phyloP scores from a whole-genome alignment of 2,113 vertebrate genomes.

The Paracanthobrama guichenoti region DNA sequence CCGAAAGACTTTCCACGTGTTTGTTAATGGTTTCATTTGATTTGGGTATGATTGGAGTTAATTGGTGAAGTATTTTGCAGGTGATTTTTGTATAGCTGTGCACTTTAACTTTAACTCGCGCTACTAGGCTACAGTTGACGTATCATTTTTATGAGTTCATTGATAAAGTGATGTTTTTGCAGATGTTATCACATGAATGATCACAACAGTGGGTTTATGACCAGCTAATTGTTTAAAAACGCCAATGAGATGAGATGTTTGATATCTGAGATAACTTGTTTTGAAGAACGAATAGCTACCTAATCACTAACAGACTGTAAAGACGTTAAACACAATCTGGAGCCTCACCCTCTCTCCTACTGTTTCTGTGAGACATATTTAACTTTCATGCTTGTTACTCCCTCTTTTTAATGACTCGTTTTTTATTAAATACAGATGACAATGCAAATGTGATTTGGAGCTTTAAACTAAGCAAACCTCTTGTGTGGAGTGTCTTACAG shows the following conservation, averaged over 20 bases:
- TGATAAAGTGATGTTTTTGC: not conserved
- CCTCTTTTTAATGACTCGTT: slow-evolving; percentile 11
- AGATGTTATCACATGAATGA: not conserved
- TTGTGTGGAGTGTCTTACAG: not conserved
- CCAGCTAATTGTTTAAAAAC: slow-evolving; percentile 7
- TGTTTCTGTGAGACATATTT: slow-evolving; percentile 17
- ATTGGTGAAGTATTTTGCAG: not conserved
- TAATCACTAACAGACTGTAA: slow-evolving; percentile 24
- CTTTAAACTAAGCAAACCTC: not conserved
- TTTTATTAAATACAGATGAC: slow-evolving; percentile 1
- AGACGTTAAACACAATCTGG: slow-evolving; percentile 28
- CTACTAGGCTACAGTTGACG: not conserved
- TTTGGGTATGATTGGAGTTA: not conserved
- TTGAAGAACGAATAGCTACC: not conserved
- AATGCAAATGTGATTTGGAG: not conserved
- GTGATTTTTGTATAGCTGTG: not conserved
- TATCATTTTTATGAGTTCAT: not conserved
- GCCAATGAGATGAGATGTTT: too few relatives aligned
- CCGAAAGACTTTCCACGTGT: not conserved
- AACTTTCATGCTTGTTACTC: slow-evolving; percentile 18
- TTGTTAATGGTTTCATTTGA: not conserved
- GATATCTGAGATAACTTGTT: not conserved
- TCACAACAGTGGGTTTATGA: not conserved
- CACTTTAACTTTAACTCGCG: too few relatives aligned
- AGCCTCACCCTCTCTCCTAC: not conserved